These are phyloP conservation scores for Eubucco bourcierii DNA, from an alignment of 2,113 vertebrate genomes.

Conservation along the genomic window DNA sequence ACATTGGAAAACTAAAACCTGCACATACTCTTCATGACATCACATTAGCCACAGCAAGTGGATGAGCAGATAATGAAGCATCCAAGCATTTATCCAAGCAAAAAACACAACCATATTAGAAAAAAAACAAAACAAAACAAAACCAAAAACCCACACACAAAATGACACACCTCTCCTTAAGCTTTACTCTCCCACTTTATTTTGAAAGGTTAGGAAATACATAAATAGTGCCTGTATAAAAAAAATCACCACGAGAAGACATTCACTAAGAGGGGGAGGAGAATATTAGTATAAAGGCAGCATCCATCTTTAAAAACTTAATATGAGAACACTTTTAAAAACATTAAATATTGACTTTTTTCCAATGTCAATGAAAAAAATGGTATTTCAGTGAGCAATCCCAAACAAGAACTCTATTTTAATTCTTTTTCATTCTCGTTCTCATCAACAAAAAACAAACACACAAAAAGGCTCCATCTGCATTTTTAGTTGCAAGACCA, in stretches of 20 bases:
- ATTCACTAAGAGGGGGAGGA: background rate
- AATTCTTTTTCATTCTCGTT: background rate
- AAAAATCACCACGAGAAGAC: background rate
- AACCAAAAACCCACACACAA: background rate
- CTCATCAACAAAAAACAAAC: background rate
- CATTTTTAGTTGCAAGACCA: constrained; percentile 22
- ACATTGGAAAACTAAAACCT: background rate
- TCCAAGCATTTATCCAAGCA: background rate
- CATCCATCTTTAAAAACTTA: background rate
- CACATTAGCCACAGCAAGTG: background rate
- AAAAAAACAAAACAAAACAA: background rate
- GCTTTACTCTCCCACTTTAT: background rate
- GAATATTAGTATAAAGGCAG: background rate
- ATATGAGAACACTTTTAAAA: background rate
- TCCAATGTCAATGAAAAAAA: background rate
- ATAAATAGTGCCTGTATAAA: background rate
- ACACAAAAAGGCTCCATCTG: background rate
- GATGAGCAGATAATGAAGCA: background rate
- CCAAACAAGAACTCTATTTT: background rate
- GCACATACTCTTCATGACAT: background rate
- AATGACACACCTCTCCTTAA: background rate
- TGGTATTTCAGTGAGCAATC: background rate
- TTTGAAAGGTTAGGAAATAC: background rate
- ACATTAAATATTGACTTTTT: background rate
- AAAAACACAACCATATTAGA: background rate